Conservation (phyloP, 1,140 invertebrate genomes). For the Pachypeltis micranthus region DNA sequence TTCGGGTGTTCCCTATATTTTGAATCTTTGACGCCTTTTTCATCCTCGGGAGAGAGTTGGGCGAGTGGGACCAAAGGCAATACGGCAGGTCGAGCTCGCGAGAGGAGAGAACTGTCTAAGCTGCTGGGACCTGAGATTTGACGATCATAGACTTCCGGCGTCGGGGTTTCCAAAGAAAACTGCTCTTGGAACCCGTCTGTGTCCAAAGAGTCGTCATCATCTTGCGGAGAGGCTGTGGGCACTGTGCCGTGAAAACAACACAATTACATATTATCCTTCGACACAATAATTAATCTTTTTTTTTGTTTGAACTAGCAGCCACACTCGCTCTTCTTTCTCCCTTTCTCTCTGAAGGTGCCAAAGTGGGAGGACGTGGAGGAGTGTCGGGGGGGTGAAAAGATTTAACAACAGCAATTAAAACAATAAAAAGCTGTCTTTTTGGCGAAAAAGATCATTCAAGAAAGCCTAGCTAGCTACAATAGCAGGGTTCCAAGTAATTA, state of each 20-base stretch:
- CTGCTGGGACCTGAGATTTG: background rate
- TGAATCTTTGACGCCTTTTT: slow-evolving; percentile 38
- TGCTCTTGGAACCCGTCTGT: slow-evolving; percentile 40
- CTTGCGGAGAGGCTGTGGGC: slow-evolving; percentile 37
- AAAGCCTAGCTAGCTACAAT: slow-evolving; percentile 19
- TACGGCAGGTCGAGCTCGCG: slow-evolving; percentile 1
- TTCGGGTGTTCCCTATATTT: slow-evolving; percentile 35
- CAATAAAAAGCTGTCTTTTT: slow-evolving; percentile 22
- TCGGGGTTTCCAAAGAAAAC: slow-evolving; percentile 36
- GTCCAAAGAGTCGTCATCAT: slow-evolving; percentile 40
- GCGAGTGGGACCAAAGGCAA: slow-evolving; percentile 13
- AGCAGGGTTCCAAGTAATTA: slow-evolving; percentile 15
- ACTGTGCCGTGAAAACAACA: slow-evolving; percentile 27
- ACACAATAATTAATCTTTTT: slow-evolving; percentile 16
- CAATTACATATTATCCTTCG: slow-evolving; percentile 21
- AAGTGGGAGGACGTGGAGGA: slow-evolving; percentile 13
- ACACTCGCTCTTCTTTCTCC: slow-evolving; percentile 19
- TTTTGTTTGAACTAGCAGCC: slow-evolving; percentile 14
- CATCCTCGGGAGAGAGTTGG: slow-evolving; percentile 32
- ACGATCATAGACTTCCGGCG: slow-evolving; percentile 11
- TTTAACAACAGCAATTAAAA: slow-evolving; percentile 20
- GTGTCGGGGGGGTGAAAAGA: slow-evolving; percentile 14
- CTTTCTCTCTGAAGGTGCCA: slow-evolving; percentile 19
- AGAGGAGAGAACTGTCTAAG: slow-evolving; percentile 15
- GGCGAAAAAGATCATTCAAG: slow-evolving; percentile 14